A percentile compares a stretch with the other conserved stretches of the same genome.
Conservation (phyloP, 2,888 invertebrate genomes). For the Tenthredo livida region DNA sequence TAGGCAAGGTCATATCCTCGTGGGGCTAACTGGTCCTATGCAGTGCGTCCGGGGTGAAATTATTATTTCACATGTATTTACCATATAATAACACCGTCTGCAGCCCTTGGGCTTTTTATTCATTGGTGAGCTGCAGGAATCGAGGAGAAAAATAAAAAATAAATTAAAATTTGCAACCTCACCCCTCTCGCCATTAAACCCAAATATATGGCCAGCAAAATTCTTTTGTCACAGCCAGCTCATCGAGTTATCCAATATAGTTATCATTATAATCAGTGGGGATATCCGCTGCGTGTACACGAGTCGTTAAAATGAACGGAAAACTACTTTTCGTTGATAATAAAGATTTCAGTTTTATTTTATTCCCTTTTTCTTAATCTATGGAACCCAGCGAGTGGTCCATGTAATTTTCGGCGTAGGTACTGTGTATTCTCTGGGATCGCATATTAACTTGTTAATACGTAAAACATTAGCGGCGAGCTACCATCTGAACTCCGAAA, state of each 20-base stretch:
- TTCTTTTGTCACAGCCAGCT: neutral
- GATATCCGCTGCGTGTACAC: neutral
- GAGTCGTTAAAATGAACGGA: neutral
- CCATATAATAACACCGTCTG: slow-evolving; percentile 73
- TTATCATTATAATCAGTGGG: neutral
- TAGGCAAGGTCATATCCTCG: neutral
- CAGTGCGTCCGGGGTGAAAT: neutral
- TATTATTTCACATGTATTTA: neutral
- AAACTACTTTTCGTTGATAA: neutral
- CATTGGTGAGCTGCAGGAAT: neutral
- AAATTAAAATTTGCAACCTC: neutral
- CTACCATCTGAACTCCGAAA: neutral
- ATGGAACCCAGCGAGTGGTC: slow-evolving; percentile 52
- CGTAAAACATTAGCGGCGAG: slow-evolving; percentile 37
- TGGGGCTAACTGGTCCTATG: neutral
- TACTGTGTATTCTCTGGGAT: neutral
- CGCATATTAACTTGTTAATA: slow-evolving; percentile 48
- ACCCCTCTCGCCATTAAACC: neutral
- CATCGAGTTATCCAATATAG: neutral
- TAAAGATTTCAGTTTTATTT: neutral
- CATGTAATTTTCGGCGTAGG: slow-evolving; percentile 43
- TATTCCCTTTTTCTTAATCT: neutral
- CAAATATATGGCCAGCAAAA: neutral
- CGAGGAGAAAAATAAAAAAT: neutral
- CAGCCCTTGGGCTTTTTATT: neutral